Percentiles rank a stretch among this genome's conserved stretches.
phyloP scores from a whole-genome alignment of 2,113 vertebrate species.

The Montifringilla adamsi region DNA sequence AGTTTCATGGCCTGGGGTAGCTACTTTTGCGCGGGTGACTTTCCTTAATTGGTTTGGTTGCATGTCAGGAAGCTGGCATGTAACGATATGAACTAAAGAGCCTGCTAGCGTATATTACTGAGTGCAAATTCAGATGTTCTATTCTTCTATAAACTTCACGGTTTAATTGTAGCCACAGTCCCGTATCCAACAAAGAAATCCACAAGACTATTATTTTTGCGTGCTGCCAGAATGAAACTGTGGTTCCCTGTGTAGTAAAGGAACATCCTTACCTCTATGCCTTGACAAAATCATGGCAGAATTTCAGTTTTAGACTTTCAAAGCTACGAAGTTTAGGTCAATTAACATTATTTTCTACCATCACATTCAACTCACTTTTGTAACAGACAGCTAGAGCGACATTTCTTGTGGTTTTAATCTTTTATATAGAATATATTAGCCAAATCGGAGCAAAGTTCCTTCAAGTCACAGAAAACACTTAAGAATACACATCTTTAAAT shows the following conservation, averaged over 20 bases:
- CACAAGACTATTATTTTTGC: neutral
- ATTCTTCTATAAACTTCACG: neutral
- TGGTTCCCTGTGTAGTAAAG: neutral
- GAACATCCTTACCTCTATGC: neutral
- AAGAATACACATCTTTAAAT: neutral
- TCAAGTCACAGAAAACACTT: neutral
- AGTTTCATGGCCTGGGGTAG: neutral
- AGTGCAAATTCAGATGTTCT: neutral
- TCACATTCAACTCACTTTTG: neutral
- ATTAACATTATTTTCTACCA: neutral
- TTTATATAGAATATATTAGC: neutral
- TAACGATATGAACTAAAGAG: neutral
- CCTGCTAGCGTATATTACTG: neutral
- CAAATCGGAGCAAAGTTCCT: neutral
- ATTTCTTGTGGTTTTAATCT: neutral
- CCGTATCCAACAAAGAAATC: neutral
- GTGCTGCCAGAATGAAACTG: neutral
- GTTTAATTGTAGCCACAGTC: neutral
- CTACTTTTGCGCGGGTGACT: neutral
- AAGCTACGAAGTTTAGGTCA: neutral
- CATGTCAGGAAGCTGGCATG: neutral
- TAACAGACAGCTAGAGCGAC: neutral
- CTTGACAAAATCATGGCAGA: neutral
- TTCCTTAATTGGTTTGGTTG: neutral
- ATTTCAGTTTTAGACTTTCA: neutral